A percentile compares a stretch with the other conserved stretches of the same genome.
phyloP scores from a whole-genome alignment of 2,797 vertebrate genomes.

The Oreochromis grahami region DNA sequence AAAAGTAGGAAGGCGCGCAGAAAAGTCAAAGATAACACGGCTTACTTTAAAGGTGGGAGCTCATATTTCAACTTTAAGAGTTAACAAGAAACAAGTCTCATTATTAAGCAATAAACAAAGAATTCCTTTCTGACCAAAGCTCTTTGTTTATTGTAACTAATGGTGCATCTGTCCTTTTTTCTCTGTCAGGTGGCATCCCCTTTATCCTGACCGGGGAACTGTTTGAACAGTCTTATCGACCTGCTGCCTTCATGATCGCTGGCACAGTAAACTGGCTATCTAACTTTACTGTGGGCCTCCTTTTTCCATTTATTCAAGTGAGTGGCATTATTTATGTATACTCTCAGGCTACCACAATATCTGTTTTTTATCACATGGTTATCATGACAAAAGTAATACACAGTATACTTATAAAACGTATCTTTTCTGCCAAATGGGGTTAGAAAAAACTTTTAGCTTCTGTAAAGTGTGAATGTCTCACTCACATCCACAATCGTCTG shows the following conservation, averaged over 20 bases:
- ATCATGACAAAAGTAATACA: not conserved
- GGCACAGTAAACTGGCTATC: slow-evolving; percentile 90
- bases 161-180: not conserved
- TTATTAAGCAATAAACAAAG: not conserved
- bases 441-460: not conserved
- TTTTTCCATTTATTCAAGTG: slow-evolving; percentile 96
- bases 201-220: slow-evolving; percentile 91
- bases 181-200: slow-evolving; percentile 86
- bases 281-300: slow-evolving; percentile 87
- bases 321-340: slow-evolving; percentile 1
- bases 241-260: slow-evolving; percentile 88
- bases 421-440: not conserved
- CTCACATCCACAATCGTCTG: not conserved
- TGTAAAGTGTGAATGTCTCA: not conserved
- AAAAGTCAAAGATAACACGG: not conserved
- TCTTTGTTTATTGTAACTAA: not conserved
- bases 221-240: slow-evolving; percentile 88
- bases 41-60: not conserved
- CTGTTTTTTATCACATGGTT: not conserved
- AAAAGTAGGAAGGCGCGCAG: not conserved
- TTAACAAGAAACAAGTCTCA: not conserved
- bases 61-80: not conserved
- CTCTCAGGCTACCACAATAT: not conserved
- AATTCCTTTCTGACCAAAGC: not conserved
- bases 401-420: not conserved